phyloP scores from a whole-genome alignment of 1,140 invertebrate genomes.

The Akabosia matsudoensis region DNA sequence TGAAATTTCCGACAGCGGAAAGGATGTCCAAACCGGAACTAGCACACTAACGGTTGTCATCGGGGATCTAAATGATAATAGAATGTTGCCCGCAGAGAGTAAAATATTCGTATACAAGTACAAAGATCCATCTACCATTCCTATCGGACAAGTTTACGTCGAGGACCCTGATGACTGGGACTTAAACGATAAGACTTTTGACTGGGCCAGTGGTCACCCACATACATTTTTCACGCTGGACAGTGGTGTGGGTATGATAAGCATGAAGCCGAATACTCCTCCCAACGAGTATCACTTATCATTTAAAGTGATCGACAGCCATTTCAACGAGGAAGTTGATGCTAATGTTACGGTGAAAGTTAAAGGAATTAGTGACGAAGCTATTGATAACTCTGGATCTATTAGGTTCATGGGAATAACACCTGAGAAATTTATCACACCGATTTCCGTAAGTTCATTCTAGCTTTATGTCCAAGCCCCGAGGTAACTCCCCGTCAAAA shows the following conservation, averaged over 20 bases:
- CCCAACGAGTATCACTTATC: constrained; percentile 66
- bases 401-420: constrained; percentile 75
- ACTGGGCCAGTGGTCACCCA: constrained; percentile 57
- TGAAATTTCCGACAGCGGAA: constrained; percentile 77
- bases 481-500: too few species aligned
- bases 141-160: constrained; percentile 83
- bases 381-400: constrained; percentile 83
- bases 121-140: constrained; percentile 56
- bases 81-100: constrained; percentile 74
- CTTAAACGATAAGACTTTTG: constrained; percentile 78
- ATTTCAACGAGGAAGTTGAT: constrained; percentile 57
- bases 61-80: constrained; percentile 85
- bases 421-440: constrained; percentile 77
- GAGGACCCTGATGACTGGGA: constrained; percentile 92
- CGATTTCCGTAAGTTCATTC: constrained; percentile 48
- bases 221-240: constrained; percentile 66
- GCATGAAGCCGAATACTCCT: constrained; percentile 66
- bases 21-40: constrained; percentile 64
- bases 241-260: constrained; percentile 74
- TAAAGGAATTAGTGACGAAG: constrained; percentile 80
- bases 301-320: constrained; percentile 55
- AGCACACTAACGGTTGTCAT: constrained; percentile 80
- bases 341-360: constrained; percentile 79
- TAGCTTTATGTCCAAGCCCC: background rate
- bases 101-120: constrained; percentile 90